phyloP scores from a whole-genome alignment of 2,113 vertebrate genomes.

The Halcyon senegalensis region DNA sequence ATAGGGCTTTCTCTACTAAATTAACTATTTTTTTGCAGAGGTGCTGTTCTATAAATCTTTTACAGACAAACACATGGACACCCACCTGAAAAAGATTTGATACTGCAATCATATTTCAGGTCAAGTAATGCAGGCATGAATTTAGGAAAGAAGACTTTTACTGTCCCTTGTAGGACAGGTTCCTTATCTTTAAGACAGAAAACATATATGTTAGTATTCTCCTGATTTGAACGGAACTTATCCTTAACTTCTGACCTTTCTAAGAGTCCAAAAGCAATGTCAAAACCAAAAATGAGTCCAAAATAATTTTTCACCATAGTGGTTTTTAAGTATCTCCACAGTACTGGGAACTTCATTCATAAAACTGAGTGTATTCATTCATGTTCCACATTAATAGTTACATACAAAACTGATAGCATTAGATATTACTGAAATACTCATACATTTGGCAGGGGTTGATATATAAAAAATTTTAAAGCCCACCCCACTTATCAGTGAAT shows the following conservation, averaged over 20 bases:
- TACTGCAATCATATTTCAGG: background rate
- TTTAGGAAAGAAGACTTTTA: background rate
- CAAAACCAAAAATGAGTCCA: background rate
- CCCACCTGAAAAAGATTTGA: background rate
- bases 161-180: background rate
- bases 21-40: background rate
- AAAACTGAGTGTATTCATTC: background rate
- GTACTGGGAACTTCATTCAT: background rate
- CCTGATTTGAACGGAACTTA: background rate
- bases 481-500: background rate
- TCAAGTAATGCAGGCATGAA: background rate
- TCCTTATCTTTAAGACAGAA: background rate
- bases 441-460: rapidly evolving
- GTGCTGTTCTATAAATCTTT: background rate
- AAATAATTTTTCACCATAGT: rapidly evolving
- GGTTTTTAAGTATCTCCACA: background rate
- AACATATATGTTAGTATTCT: background rate
- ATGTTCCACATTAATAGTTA: background rate
- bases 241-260: background rate
- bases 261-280: background rate
- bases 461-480: background rate
- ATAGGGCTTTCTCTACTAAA: background rate
- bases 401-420: background rate
- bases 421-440: background rate
- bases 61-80: background rate